Base-by-base conservation (phyloP, 2,888 invertebrate species). In the Lasioglossum malachurum region DNA sequence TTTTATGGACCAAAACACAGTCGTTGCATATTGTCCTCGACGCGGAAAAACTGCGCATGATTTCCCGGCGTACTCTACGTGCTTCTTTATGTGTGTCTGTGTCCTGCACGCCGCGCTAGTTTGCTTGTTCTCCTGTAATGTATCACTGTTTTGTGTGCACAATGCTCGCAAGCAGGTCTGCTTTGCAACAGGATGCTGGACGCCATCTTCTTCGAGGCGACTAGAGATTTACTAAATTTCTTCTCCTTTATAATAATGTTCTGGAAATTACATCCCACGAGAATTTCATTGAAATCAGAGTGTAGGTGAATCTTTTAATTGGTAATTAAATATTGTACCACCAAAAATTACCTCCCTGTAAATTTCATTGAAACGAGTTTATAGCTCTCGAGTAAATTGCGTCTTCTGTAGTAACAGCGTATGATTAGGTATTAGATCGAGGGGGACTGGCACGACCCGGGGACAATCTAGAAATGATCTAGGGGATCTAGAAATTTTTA, bases 1-100 rank as follows among this genome's bases (percentile, higher is more conserved):
- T 57, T 75, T 83, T 41, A 78, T 78, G 84, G 78, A 53, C 72
- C 74, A 73, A 84, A 84, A 84, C 84, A 49, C 35, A 60, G 41
- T 57, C 76, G 74, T n/a, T 46, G 72, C 79, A 38, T 72, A 82
- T 78, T 79, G 64, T 74, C 19, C n/a, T 41, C 23, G 53, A 46
- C 16, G 23, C 35, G 35, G 67, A 23, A 64, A 64, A 19, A 38
- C 64, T 44, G 44, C 53, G 46, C 60, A 69, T 67, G 64, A 73
- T 14, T 71, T 23, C 67, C 35, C 23, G 19, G 35, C 23, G 1
- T n/a, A 3, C 12, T n/a, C 57, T 57, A 3, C 4, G n/a, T n/a
- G n/a, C 57, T 57, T 57, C n/a, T n/a, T 0, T 8, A 1, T 0
- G 23, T 3, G 53, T 53, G 53, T n/a, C 0, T n/a, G 53, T 57